Evolutionary conservation across 2,797 vertebrate genomes (phyloP).

Genomic region (Rhyacichthys aspro): DNA sequence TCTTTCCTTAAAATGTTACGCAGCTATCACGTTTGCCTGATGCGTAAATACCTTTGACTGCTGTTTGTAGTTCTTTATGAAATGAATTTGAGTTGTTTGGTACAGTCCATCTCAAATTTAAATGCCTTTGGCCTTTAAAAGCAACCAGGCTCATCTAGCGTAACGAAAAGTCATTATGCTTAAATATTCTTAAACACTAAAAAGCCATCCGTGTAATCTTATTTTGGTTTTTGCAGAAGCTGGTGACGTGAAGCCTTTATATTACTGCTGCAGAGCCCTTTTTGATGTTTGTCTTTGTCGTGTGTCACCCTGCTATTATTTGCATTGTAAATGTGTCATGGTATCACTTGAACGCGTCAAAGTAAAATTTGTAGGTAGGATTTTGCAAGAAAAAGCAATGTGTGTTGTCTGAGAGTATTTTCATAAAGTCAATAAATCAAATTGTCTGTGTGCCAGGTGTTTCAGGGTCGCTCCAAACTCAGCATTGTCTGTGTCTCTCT

Average conservation of each 20-base stretch:
- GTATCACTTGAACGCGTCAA: neutral
- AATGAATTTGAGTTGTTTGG: neutral
- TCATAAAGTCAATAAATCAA: neutral
- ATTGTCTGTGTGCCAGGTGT: neutral
- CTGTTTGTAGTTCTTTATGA: neutral
- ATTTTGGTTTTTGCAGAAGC: constrained; percentile 15
- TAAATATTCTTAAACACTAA: no score
- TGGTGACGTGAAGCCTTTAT: neutral
- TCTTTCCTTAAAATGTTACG: constrained; percentile 12
- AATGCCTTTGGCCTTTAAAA: neutral
- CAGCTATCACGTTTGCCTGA: constrained; percentile 11
- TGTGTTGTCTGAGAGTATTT: neutral
- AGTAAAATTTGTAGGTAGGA: neutral
- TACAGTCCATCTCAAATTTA: neutral
- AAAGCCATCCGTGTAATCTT: neutral
- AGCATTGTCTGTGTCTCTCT: no score
- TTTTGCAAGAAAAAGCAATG: neutral
- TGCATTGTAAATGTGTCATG: constrained; percentile 49
- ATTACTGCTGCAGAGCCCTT: neutral
- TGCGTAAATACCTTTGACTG: neutral
- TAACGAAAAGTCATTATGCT: no score
- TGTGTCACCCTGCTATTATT: constrained; percentile 16
- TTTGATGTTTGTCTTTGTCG: neutral
- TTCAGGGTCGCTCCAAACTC: no score
- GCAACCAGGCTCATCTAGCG: neutral